phyloP scores from a whole-genome alignment of 2,888 invertebrate species.

The Agrilus mali region DNA sequence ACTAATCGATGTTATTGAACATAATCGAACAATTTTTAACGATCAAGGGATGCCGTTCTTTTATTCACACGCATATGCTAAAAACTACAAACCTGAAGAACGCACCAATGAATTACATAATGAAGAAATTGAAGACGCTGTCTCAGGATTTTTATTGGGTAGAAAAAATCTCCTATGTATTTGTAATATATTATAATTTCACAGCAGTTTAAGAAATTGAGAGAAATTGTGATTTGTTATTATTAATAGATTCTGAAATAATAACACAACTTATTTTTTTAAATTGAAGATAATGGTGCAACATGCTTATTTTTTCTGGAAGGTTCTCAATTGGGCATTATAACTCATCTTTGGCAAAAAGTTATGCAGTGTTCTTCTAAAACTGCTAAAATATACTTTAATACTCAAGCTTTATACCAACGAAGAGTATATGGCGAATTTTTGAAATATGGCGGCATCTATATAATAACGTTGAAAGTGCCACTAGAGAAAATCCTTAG shows the following conservation, averaged over 20 bases:
- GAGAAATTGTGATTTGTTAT: too few relatives aligned
- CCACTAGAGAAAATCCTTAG: slow-evolving; percentile 21
- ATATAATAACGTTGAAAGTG: slow-evolving; percentile 19
- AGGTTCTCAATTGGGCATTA: slow-evolving; percentile 8
- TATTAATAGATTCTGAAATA: too few relatives aligned
- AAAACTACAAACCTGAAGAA: not conserved
- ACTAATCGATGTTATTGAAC: slow-evolving; percentile 11
- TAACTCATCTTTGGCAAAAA: slow-evolving; percentile 10
- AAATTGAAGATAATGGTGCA: slow-evolving; percentile 11
- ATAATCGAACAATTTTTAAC: slow-evolving; percentile 11
- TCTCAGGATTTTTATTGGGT: too few relatives aligned
- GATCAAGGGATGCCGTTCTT: too few relatives aligned
- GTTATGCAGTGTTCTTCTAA: slow-evolving; percentile 5
- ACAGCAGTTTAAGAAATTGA: too few relatives aligned
- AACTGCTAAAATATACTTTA: slow-evolving; percentile 21
- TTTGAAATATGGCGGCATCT: slow-evolving; percentile 17
- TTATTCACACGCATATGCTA: too few relatives aligned
- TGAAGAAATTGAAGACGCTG: not conserved
- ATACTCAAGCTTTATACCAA: slow-evolving; percentile 24
- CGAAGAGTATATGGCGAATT: slow-evolving; percentile 22
- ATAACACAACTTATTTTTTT: too few relatives aligned
- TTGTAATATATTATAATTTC: too few relatives aligned
- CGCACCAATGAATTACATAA: not conserved
- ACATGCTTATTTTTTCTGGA: slow-evolving; percentile 15
- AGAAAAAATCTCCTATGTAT: too few relatives aligned